Conservation (phyloP, 2,888 invertebrate species). For the Napeogenes sylphis region DNA sequence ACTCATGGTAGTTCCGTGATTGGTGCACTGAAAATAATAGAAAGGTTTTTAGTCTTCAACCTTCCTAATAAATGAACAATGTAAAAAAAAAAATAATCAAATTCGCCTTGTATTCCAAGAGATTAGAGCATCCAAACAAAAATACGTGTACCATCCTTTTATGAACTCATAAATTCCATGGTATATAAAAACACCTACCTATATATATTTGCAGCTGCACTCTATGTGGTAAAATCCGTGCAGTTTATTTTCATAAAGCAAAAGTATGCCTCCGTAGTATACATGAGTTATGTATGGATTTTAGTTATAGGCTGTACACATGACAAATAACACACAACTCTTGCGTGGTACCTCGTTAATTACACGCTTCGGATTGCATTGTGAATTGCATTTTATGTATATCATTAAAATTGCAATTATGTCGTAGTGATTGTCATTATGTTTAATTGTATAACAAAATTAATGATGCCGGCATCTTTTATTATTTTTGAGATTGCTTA, state of each 20-base stretch:
- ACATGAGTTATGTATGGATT: conserved; percentile 18
- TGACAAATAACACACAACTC: conserved; percentile 58
- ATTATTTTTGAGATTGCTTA: conserved; percentile 3
- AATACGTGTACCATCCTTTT: no score
- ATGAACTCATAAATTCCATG: no score
- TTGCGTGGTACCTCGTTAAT: conserved; percentile 55
- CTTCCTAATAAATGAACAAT: no score
- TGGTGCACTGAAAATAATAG: no score
- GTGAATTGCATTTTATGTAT: conserved; percentile 47
- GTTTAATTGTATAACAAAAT: conserved; percentile 16
- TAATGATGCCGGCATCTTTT: not conserved
- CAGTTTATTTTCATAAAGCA: conserved; percentile 17
- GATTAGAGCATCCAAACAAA: no score
- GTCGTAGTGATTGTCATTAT: conserved; percentile 20
- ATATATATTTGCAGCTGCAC: not conserved
- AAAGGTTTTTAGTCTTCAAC: no score
- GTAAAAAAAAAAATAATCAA: no score
- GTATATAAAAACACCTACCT: not conserved
- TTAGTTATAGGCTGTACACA: conserved; percentile 33
- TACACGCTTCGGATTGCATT: conserved; percentile 50
- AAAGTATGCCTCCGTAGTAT: conserved; percentile 18
- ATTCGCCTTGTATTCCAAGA: no score
- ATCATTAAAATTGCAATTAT: conserved; percentile 31
- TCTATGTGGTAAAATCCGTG: conserved; percentile 2
- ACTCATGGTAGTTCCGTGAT: no score